Evolutionary conservation across 2,113 vertebrate genomes (phyloP).

Genomic region (Porphyrio hochstetteri): DNA sequence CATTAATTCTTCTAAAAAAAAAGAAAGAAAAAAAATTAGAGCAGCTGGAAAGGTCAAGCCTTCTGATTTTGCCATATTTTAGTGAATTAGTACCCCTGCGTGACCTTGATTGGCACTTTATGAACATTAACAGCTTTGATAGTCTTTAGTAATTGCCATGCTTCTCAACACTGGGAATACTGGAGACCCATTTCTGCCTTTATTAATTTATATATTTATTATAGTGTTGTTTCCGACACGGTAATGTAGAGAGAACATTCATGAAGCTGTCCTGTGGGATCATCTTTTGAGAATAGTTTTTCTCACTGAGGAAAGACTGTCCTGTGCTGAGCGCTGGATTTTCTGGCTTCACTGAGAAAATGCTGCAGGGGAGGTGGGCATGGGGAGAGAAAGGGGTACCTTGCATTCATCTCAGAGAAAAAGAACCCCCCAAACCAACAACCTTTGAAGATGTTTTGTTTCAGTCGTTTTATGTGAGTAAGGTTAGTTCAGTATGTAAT

Average conservation of each 20-base stretch:
- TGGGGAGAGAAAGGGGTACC: neutral
- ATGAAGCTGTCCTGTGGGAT: neutral
- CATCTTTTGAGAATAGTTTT: neutral
- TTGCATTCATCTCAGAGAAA: neutral
- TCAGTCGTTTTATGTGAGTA: slow-evolving; percentile 2
- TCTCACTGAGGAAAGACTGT: neutral
- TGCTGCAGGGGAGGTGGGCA: neutral
- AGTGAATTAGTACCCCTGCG: neutral
- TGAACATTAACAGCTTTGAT: slow-evolving; percentile 1
- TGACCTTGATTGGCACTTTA: slow-evolving; percentile 16
- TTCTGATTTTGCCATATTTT: slow-evolving; percentile 6
- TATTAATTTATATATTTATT: slow-evolving; percentile 49
- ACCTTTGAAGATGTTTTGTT: slow-evolving; percentile 24
- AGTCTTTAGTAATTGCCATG: slow-evolving; percentile 14
- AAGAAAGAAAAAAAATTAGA: neutral
- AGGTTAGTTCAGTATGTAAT: slow-evolving; percentile 48
- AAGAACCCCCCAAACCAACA: neutral
- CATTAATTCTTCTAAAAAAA: neutral
- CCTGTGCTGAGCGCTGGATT: neutral
- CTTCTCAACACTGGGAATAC: neutral
- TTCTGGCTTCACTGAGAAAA: neutral
- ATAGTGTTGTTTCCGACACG: neutral
- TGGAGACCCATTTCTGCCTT: neutral
- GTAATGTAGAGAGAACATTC: neutral
- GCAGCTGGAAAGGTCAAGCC: neutral